Conservation (phyloP, 2,113 vertebrate species). For the Empidonax alnorum region DNA sequence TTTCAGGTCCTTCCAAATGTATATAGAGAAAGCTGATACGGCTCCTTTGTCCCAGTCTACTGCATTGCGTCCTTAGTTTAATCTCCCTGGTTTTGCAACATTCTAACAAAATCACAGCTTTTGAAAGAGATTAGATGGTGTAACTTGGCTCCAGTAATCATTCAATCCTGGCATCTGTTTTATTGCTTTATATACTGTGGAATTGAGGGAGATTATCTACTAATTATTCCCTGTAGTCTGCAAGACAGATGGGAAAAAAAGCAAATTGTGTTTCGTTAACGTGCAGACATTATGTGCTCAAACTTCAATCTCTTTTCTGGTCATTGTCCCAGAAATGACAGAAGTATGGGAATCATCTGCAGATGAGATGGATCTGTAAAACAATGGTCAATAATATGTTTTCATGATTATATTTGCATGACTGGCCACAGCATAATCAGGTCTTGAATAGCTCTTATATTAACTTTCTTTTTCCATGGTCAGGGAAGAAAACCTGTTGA, state of each 20-base stretch:
- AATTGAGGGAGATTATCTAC: conserved; percentile 55
- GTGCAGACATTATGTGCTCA: not conserved
- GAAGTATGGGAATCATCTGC: not conserved
- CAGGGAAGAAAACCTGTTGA: not conserved
- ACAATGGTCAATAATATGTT: not conserved
- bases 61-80: not conserved
- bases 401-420: not conserved
- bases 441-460: not conserved
- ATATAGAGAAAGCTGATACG: not conserved
- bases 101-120: conserved; percentile 49
- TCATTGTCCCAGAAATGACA: not conserved
- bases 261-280: not conserved
- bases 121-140: conserved; percentile 52
- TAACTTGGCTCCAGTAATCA: not conserved
- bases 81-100: conserved; percentile 59
- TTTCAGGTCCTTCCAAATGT: not conserved
- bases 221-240: conserved; percentile 51
- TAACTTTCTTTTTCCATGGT: not conserved
- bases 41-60: conserved; percentile 13
- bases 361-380: not conserved
- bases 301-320: conserved; percentile 28
- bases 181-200: conserved; percentile 48
- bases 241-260: conserved; percentile 25
- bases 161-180: conserved; percentile 51
- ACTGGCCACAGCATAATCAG: not conserved